Evolutionary conservation across 1,140 invertebrate genomes (phyloP), one percentile per base, ranked within the genome.

Genomic region (Leguminivora glycinivorella): DNA sequence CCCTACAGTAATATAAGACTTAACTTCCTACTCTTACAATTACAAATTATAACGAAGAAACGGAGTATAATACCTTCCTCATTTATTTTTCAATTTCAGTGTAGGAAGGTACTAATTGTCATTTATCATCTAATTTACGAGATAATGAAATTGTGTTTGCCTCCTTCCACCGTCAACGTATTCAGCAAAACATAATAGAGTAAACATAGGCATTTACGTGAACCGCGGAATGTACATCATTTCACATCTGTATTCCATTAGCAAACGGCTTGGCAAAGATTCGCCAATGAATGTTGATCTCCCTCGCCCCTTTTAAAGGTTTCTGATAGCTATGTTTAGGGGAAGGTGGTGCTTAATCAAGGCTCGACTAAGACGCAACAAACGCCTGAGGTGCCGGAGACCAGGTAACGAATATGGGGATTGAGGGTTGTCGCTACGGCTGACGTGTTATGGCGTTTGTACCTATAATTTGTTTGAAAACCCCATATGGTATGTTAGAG

Each of bases 211-310:
- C 81, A 85, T 83, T 85, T 85, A 74, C 74, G 75, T 72, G 72
- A 78, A 81, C 85, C 83, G 72, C 80, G 81, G 75, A 80, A 85
- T 82, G 79, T 81, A 86, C 40, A 76, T 85, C 78, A 68, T 40
- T 81, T 75, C 80, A 84, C 87, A 87, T 87, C 83, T 88, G 83
- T 87, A 84, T 89, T 88, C 84, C 83, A 89, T 89, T 89, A 89
- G 83, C 82, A 86, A 89, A 84, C 78, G 83, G 77, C 83, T 85
- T 80, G 83, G 79, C 82, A 78, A 69, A 79, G 77, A 82, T 78
- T 73, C 72, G 58, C 85, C 82, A 83, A 70, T 75, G 67, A 77
- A 78, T 5, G 7, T 63, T 76, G 87, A 82, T 43, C 82, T 72
- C 67, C 77, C 70, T 67, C 68, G 24, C 66, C 70, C 70, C 67